Conservation (phyloP, 2,888 invertebrate species). For the Cephus pygmeus region DNA sequence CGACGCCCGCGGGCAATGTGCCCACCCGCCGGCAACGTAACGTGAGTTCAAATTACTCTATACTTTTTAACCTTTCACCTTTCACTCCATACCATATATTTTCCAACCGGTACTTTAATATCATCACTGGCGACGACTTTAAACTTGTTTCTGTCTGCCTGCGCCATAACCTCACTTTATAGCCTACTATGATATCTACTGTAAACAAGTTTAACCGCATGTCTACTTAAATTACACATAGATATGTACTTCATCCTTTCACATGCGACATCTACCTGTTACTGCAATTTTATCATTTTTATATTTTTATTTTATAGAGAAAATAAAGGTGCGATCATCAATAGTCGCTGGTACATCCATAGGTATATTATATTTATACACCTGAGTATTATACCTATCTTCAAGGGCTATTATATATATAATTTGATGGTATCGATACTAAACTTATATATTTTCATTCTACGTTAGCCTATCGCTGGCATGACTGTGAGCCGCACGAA, state of each 20-base stretch:
- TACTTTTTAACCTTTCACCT: constrained; percentile 15
- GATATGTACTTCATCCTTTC: background rate
- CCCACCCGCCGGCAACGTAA: constrained; percentile 65
- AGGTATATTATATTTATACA: background rate
- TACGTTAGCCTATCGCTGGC: background rate
- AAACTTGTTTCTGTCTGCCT: background rate
- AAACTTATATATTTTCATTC: background rate
- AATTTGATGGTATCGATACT: background rate
- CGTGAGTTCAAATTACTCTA: constrained; percentile 50
- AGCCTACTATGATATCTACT: background rate
- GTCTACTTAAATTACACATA: background rate
- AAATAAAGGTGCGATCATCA: background rate
- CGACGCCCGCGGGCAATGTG: constrained; percentile 66
- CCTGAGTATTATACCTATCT: background rate
- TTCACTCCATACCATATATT: background rate
- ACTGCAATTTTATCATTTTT: background rate
- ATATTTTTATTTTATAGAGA: background rate
- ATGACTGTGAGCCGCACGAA: background rate
- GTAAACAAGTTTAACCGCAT: background rate
- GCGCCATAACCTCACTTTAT: background rate
- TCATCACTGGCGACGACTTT: background rate
- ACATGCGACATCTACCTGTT: background rate
- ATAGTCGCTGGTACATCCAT: background rate
- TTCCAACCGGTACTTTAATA: background rate
- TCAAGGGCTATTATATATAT: background rate